These are phyloP conservation scores for Papilio polyxenes DNA, from an alignment of 1,140 invertebrate species.

Conservation along the genomic window DNA sequence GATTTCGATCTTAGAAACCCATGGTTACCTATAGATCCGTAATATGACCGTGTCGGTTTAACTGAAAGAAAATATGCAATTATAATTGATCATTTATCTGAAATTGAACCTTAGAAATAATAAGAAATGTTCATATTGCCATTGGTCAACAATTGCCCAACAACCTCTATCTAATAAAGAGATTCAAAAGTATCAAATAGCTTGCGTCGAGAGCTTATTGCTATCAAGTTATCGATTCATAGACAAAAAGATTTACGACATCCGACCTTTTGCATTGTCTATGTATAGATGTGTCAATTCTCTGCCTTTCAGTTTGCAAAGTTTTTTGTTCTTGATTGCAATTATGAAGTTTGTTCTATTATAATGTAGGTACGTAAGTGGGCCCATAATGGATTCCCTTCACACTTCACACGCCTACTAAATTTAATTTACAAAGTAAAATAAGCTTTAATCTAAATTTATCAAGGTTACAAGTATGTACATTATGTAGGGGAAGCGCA, in stretches of 20 bases:
- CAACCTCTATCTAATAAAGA: neutral
- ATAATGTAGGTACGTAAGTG: neutral
- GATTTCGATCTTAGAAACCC: no score
- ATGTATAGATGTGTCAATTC: constrained; percentile 10
- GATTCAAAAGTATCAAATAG: neutral
- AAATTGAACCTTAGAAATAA: neutral
- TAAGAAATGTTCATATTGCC: neutral
- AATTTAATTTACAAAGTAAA: neutral
- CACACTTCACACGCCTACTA: neutral
- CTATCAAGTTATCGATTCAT: neutral
- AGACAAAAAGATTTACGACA: constrained; percentile 6
- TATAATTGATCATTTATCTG: neutral
- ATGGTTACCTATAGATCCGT: no score
- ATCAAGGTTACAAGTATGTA: neutral
- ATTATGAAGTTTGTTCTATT: neutral
- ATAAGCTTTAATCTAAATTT: no score
- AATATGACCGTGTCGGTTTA: no score
- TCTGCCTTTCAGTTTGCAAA: neutral
- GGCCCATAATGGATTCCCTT: neutral
- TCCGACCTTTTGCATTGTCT: constrained; percentile 9
- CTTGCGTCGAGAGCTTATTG: neutral
- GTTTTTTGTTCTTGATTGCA: constrained; percentile 3
- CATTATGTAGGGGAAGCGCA: no score
- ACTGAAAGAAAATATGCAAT: no score
- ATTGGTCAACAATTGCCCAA: neutral